phyloP scores from a whole-genome alignment of 2,113 vertebrate species.

The Nothocercus julius region DNA sequence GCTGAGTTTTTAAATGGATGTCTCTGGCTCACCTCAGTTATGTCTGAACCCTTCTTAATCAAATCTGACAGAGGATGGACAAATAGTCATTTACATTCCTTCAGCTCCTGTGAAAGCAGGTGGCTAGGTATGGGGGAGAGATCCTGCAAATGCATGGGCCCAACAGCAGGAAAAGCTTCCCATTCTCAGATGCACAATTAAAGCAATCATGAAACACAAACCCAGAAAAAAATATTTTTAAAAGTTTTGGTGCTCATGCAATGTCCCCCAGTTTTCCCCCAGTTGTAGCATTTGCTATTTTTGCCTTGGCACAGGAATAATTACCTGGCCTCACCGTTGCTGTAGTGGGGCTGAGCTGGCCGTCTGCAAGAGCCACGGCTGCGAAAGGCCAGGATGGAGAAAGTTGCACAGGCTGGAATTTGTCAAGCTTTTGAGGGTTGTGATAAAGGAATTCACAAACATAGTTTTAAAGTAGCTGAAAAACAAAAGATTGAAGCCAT shows the following conservation, averaged over 20 bases:
- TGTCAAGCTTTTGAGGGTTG: not conserved
- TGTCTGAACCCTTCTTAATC: not conserved
- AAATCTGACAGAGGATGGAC: conserved; percentile 19
- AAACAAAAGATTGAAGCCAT: not conserved
- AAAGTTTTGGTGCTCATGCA: not conserved
- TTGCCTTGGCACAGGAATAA: not conserved
- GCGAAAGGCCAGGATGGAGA: not conserved
- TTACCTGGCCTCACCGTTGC: not conserved
- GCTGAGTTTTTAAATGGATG: not conserved
- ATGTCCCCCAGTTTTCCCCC: not conserved
- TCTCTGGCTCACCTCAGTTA: not conserved
- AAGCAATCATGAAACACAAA: not conserved
- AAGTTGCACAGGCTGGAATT: not conserved
- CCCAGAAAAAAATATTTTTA: not conserved
- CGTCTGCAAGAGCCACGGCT: not conserved
- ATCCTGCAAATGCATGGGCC: not conserved
- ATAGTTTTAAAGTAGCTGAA: not conserved
- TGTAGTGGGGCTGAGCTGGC: too few relatives aligned
- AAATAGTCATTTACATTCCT: conserved; percentile 29
- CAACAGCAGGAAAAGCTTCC: not conserved
- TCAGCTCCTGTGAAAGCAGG: not conserved
- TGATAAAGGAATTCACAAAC: not conserved
- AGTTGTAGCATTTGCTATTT: not conserved
- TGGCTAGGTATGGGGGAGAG: not conserved
- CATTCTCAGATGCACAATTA: not conserved